Evolutionary conservation across 1,140 invertebrate species (phyloP), one percentile per base, ranked within the genome.

Genomic region (Diploscapter pachys): DNA sequence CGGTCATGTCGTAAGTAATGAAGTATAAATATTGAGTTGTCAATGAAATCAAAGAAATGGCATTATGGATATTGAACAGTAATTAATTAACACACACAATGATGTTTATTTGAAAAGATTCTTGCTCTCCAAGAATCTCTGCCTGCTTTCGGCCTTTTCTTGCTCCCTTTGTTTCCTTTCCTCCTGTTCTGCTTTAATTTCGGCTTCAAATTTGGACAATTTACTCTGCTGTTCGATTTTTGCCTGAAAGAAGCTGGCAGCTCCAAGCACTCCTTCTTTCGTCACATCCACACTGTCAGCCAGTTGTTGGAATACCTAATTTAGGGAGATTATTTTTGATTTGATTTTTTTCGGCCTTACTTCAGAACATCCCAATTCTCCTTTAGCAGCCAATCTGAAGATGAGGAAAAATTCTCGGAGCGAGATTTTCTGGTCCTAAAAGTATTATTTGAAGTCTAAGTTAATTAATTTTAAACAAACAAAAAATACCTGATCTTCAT

Each of bases 151-250:
- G 8, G 53, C 51, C 55, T 67, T 76, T 49, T 76, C 75, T 51
- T 76, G 69, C 55, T 76, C 75, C 51, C 53, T 52, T 31, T 59
- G 69, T 52, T 72, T 71, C 63, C 63, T 71, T 53, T 76, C 75
- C 9, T 76, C 75, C 56, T 76, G 62, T 64, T 76, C 75, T 49
- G 64, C 69, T 48, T 71, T 71, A 52, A 76, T 76, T 64, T 76
- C 75, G 51, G 71, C 75, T 50, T 76, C 75, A n/a, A 76, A 76
- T 66, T 73, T 63, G 48, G 75, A 76, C 63, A 71, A 6, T 63
- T 76, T 76, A 6, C 66, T 72, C 55, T 76, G 75, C 49, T 76
- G 66, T n/a, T 57, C 75, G 49, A 76, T 76, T 71, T 76, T 76
- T 3, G 75, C 75, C 67, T 76, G 75, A 62, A 76, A 76, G 70